These are phyloP conservation scores for Phylloscopus whistleri DNA, from an alignment of 2,113 vertebrate genomes.

Conservation along the genomic window DNA sequence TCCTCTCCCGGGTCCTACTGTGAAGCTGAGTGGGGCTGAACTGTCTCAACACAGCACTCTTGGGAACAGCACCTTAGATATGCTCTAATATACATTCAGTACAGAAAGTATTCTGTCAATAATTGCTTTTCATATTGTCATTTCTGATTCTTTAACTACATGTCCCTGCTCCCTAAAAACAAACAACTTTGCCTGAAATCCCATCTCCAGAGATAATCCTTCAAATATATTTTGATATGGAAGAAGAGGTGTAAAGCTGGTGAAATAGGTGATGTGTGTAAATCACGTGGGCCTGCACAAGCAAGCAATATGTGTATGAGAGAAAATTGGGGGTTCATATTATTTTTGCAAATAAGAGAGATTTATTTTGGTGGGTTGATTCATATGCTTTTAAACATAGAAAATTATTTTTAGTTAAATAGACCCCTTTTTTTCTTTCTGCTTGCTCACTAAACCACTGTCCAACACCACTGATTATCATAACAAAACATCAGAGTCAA, in stretches of 20 bases:
- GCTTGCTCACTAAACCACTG: not conserved
- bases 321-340: not conserved
- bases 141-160: not conserved
- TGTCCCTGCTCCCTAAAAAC: not conserved
- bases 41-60: not conserved
- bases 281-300: not conserved
- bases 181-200: not conserved
- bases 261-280: not conserved
- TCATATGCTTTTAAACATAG: not conserved
- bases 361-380: not conserved
- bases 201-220: not conserved
- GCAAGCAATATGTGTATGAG: not conserved
- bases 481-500: not conserved
- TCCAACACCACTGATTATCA: not conserved
- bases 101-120: not conserved
- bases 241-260: not conserved
- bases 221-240: not conserved
- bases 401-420: not conserved
- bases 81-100: not conserved
- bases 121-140: not conserved
- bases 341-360: not conserved
- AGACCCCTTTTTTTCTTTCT: not conserved
- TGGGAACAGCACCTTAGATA: not conserved
- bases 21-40: not conserved
- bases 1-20: fast-evolving